Evolutionary conservation across 1,140 invertebrate species (phyloP), one percentile per base, ranked within the genome.

Genomic region (Pantala flavescens): DNA sequence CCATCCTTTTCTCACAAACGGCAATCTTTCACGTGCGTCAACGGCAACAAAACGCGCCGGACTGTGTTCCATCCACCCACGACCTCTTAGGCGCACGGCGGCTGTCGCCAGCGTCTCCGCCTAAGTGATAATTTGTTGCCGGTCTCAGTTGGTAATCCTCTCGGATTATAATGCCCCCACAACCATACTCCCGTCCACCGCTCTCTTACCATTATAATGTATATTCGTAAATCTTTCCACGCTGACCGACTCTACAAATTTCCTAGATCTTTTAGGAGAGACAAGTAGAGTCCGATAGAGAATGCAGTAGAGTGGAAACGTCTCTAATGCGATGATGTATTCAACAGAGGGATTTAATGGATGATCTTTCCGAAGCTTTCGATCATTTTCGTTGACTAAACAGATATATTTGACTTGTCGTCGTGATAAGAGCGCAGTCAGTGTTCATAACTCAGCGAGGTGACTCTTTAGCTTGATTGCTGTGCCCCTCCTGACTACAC

Each of bases 81-180:
- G 1, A 12, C 49, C 49, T 21, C 16, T 5, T 63, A 12, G 49
- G 49, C 49, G 12, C 49, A 63, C 49, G 49, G 49, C 49, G 3
- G 49, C 49, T 63, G 49, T 63, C 49, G 49, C 49, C 49, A 63
- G 49, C n/a, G 12, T 5, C 16, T 16, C 12, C 49, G 12, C n/a
- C n/a, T 63, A 63, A 63, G 49, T 63, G 49, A 63, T 63, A 63
- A 63, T 63, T 63, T 63, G 49, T 63, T 63, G n/a, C 49, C 49
- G n/a, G 12, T 12, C 49, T 63, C 49, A 19, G 14, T 63, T 21
- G 16, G 3, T 63, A 63, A 63, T 63, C 49, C 49, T 63, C 49
- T 63, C 49, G 49, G 49, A 16, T 63, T 63, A 63, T 63, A 63
- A 63, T 63, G 49, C 49, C 49, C 12, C 49, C 49, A 19, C 43